Conservation (phyloP, 2,888 invertebrate species). For the Lithophane leautieri region DNA sequence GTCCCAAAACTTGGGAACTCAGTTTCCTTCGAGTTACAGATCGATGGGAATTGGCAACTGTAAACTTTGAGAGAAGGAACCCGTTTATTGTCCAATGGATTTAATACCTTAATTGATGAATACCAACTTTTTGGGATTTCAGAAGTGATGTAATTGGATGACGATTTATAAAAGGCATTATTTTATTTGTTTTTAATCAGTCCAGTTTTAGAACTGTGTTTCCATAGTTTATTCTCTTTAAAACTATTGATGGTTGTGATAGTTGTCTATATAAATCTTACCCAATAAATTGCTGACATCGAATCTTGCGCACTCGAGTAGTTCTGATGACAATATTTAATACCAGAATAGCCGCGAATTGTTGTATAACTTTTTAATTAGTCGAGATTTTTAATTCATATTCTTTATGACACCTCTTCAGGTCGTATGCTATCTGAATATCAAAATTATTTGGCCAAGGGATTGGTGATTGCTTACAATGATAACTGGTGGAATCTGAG, state of each 20-base stretch:
- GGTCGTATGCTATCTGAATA: too few relatives aligned
- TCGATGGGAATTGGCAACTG: conserved; percentile 62
- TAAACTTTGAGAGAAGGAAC: conserved; percentile 48
- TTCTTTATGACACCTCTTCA: too few relatives aligned
- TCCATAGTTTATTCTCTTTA: not conserved
- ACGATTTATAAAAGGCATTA: not conserved
- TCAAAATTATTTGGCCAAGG: too few relatives aligned
- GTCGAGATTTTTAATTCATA: too few relatives aligned
- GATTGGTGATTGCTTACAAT: too few relatives aligned
- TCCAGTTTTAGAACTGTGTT: not conserved
- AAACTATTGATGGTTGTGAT: not conserved
- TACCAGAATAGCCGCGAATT: too few relatives aligned
- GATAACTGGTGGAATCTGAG: not conserved
- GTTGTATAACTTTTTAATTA: too few relatives aligned
- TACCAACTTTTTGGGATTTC: conserved; percentile 46
- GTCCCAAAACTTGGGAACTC: conserved; percentile 58
- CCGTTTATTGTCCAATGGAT: conserved; percentile 61
- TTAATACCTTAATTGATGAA: conserved; percentile 65
- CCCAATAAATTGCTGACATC: too few relatives aligned
- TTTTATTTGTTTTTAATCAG: not conserved
- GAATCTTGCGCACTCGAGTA: not conserved
- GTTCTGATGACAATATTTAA: not conserved
- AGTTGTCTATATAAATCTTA: too few relatives aligned
- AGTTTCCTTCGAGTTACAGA: conserved; percentile 51
- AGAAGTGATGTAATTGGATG: conserved; percentile 22